A percentile compares a stretch with the other conserved stretches of the same genome.
Evolutionary conservation across 92 coral and sea anemone species (phyloP).

Genomic region (Parazoanthus swiftii): DNA sequence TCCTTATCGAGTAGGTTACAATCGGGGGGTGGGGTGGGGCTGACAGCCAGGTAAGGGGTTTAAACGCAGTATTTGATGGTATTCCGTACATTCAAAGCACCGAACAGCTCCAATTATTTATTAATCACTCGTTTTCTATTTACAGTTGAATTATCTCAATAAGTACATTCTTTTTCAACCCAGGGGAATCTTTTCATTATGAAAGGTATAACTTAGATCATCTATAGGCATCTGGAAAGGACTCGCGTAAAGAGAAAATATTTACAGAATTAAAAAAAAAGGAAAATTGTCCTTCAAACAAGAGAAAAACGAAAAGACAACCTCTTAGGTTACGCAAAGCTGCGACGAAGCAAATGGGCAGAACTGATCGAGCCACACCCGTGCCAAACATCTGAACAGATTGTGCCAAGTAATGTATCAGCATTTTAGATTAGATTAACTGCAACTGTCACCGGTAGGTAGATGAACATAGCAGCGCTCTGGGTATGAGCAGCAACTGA

Average conservation of each 20-base stretch:
- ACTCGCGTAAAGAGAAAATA: not conserved
- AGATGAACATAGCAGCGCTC: no score
- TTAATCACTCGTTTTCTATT: slow-evolving; percentile 25
- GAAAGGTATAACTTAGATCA: not conserved
- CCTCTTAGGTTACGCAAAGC: not conserved
- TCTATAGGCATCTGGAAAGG: not conserved
- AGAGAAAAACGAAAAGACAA: not conserved
- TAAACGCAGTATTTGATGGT: no score
- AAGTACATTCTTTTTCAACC: not conserved
- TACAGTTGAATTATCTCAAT: slow-evolving; percentile 12
- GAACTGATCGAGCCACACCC: not conserved
- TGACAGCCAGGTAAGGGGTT: no score
- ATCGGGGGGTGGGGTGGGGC: no score
- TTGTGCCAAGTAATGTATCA: not conserved
- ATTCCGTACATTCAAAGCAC: no score
- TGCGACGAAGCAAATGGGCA: not conserved
- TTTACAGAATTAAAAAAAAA: not conserved
- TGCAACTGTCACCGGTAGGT: no score
- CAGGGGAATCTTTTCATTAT: not conserved
- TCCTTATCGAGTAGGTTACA: no score
- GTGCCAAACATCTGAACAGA: not conserved
- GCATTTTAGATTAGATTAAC: not conserved
- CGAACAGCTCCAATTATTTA: not conserved
- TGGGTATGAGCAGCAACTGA: not conserved
- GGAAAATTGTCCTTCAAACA: not conserved